Base-by-base conservation (phyloP, 1,140 invertebrate species). In the Hyposmocoma kahamanoa region DNA sequence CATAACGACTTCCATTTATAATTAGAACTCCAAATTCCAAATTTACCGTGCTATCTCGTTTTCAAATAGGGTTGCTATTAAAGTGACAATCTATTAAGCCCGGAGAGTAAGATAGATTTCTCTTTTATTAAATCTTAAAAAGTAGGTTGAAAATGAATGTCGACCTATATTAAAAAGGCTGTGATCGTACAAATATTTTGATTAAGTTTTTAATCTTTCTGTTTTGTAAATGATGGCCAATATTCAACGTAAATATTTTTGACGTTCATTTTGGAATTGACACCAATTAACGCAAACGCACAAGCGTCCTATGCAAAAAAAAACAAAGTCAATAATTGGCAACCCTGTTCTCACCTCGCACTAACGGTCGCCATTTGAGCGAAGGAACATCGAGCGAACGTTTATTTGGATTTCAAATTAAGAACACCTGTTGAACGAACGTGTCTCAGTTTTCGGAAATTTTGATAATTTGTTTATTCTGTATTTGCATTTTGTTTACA, bases 391-490 rank as follows among this genome's bases (percentile, higher is more conserved):
- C 38, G 9, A 20, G 19, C 38, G 24, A 50, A 43, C 38, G 30
- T 43, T 49, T 51, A 51, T 56, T 56, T 56, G 43, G 44, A 38
- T 56, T 56, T 51, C 48, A 56, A 56, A 56, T 47, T 51, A 47
- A 43, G 46, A 47, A 43, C 53, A 51, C 53, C 53, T 56, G 53
- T 51, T 56, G 53, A 51, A 44, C 45, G 6, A 24, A 42, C 50
- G 44, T 41, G 43, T 18, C 32, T 36, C 15, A 6, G 13, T 36
- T 26, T 6, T n/a, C 15, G 32, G 38, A 41, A 9, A 21, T 41
- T 20, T 20, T 9, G 38, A 41, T 21, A n/a, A 10, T 17, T 9
- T 9, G 34, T 17, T 8, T 1, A 38, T 2, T 17, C 8, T 38
- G 13, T 38, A 17, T 13, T 13, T 38, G 11, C 34, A 38, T 38